Evolutionary conservation across 2,113 vertebrate species (phyloP).

Genomic region (Trematomus loennbergii): DNA sequence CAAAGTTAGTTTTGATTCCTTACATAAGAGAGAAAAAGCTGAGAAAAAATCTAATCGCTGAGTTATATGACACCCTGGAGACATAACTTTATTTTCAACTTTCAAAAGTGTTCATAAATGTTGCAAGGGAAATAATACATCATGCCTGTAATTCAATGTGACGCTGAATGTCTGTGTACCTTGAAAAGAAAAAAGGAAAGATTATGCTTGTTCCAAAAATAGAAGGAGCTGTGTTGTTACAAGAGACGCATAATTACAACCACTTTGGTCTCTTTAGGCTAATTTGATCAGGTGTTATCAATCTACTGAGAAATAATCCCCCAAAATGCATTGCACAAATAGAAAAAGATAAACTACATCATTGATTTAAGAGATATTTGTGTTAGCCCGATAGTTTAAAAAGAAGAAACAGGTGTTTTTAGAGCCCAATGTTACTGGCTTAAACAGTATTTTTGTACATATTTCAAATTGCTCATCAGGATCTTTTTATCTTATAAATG

Average conservation of each 20-base stretch:
- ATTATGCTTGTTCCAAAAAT: conserved; percentile 48
- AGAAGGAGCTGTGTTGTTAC: conserved; percentile 29
- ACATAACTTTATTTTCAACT: conserved; percentile 59
- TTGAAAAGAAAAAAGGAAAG: conserved; percentile 11
- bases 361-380: background rate
- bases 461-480: background rate
- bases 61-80: conserved; percentile 36
- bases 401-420: conserved; percentile 4
- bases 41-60: conserved; percentile 32
- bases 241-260: conserved; percentile 48
- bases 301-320: background rate
- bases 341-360: background rate
- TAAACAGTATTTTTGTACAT: background rate
- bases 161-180: conserved; percentile 38
- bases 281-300: conserved; percentile 45
- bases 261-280: conserved; percentile 4
- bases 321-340: background rate
- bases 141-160: conserved; percentile 57
- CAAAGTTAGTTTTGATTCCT: conserved; percentile 45
- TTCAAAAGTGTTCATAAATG: conserved; percentile 37
- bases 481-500: conserved; percentile 2
- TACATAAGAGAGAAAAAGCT: conserved; percentile 29
- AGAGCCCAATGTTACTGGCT: background rate
- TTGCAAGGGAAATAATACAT: conserved; percentile 52
- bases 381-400: background rate